Evolutionary conservation across 2,797 vertebrate genomes (phyloP), one percentile per base, ranked within the genome.

Genomic region (Moxostoma hubbsi): DNA sequence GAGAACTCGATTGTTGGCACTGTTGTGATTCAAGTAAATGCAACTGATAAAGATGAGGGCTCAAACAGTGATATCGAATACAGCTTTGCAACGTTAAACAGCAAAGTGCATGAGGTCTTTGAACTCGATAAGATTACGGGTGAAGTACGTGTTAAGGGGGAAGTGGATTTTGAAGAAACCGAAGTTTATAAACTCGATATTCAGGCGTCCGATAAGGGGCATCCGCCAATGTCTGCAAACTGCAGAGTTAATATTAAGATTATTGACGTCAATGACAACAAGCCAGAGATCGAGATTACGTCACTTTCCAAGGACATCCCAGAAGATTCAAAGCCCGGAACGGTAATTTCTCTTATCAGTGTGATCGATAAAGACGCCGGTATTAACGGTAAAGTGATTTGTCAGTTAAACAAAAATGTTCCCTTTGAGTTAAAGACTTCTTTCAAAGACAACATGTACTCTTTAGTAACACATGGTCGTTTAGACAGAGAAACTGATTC

Each of bases 181-280:
- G 83, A 90, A 0, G n/a, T 85, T 11, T 91, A 91, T 49, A 87
- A 83, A 69, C 11, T 93, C 1, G 84, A 90, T 4, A 6, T 93
- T 0, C 86, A 90, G 47, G 92, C 88, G 0, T 87, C 90, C 7
- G 93, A 94, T 81, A 93, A 88, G 65, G 93, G 92, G 0, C 66
- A 83, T 0, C 80, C 8, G 0, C 86, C 89, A 0, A 74, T 82
- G 81, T 86, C 11, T 0, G 62, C 12, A 0, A 88, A 91, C 7
- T 86, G 83, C 7, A 87, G 82, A 70, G 85, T 93, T 0, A 5
- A 92, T 0, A 87, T 93, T 12, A 92, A 91, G 15, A 82, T 93
- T 2, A 79, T 76, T 18, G 93, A 94, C 13, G 2, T 84, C 0
- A 94, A 93, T 13, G 93, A 94, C 7, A 94, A 94, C 58, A 49